These are phyloP conservation scores for Chymomyza amoena DNA, from an alignment of 2,888 invertebrate species.

Conservation along the genomic window DNA sequence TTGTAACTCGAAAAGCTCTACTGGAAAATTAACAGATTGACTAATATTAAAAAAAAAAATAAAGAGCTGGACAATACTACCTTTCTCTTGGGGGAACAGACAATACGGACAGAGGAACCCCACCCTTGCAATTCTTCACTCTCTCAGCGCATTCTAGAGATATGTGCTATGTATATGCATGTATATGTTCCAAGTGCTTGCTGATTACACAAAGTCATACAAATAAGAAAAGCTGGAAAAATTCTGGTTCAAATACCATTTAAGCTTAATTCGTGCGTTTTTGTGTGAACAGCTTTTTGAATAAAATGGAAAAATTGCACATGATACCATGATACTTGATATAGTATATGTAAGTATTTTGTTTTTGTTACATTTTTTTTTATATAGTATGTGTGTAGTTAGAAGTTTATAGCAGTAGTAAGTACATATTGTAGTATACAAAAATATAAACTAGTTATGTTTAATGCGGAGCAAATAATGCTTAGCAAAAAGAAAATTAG, in stretches of 20 bases:
- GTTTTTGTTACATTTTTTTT: conserved; percentile 27
- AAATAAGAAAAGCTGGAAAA: not conserved
- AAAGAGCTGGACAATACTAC: too few species aligned
- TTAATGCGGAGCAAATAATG: conserved; percentile 74
- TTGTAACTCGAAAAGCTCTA: too few species aligned
- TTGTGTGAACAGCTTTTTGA: not conserved
- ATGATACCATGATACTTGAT: conserved; percentile 47
- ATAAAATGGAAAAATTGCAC: conserved; percentile 32
- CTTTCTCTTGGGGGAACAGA: too few species aligned
- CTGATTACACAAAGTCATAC: not conserved
- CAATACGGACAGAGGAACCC: too few species aligned
- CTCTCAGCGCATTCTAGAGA: not conserved
- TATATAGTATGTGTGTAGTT: not conserved
- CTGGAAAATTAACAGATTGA: too few species aligned
- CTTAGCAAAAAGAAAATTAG: conserved; percentile 69
- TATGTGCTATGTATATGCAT: not conserved
- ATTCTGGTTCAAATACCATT: not conserved
- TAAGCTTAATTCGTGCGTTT: not conserved
- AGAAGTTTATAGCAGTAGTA: conserved; percentile 62
- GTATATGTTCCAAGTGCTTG: not conserved
- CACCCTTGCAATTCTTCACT: not conserved
- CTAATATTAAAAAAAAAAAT: too few species aligned
- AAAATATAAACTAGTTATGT: conserved; percentile 67
- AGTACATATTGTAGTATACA: conserved; percentile 57
- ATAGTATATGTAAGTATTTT: conserved; percentile 42